phyloP scores from a whole-genome alignment of 2,888 invertebrate species.

The Crepidodera aurea region DNA sequence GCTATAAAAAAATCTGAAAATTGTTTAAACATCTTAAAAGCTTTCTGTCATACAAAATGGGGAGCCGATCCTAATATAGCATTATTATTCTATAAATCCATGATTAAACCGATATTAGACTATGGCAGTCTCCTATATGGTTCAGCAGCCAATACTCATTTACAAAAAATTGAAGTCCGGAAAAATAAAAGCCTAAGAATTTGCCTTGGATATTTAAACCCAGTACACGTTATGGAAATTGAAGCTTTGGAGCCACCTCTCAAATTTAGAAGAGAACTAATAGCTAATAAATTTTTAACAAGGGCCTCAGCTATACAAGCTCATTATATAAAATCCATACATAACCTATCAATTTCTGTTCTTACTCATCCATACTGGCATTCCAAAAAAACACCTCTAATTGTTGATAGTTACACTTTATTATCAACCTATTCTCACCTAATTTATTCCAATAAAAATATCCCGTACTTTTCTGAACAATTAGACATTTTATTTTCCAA shows the following conservation, averaged over 20 bases:
- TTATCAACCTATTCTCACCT: too few species aligned
- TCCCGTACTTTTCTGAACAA: too few species aligned
- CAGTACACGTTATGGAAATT: neutral
- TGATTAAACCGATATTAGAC: neutral
- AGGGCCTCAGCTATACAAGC: neutral
- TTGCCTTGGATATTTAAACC: neutral
- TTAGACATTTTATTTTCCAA: too few species aligned
- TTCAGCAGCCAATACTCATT: neutral
- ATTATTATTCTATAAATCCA: neutral
- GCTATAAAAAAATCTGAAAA: neutral
- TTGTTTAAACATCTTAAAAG: conserved; percentile 3
- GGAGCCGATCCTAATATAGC: neutral
- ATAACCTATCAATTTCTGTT: neutral
- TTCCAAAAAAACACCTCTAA: neutral
- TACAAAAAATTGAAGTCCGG: neutral
- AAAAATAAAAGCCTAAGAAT: neutral
- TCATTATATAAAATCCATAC: neutral
- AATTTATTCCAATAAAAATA: too few species aligned
- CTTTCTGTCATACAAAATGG: neutral
- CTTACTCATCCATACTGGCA: neutral
- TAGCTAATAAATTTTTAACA: neutral
- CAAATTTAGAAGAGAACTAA: too few species aligned
- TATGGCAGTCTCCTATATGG: neutral
- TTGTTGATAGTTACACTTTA: too few species aligned
- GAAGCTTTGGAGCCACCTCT: neutral